Base-by-base conservation (phyloP, 2,888 invertebrate species). In the Beris morrisii region DNA sequence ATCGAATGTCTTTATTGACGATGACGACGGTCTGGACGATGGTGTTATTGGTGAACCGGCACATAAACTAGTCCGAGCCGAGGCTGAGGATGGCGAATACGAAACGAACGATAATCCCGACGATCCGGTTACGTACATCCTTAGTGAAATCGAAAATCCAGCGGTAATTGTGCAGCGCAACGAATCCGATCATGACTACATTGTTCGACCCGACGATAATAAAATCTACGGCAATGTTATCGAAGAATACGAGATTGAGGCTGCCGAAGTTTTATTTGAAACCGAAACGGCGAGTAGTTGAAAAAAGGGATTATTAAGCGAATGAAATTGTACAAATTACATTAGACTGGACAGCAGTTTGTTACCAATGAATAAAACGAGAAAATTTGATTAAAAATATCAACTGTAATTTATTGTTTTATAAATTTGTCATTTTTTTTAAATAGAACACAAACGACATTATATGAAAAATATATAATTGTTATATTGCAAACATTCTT, bases 21-120 rank as follows among this genome's bases (percentile, higher is more conserved):
- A 69, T 53, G 67, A 69, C 61, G 69, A 69, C 48, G 67, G 66
- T 3, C 53, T 67, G 13, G 64, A 66, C 48, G 66, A 65, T 31
- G 67, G 61, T 44, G 63, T 54, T 15, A 59, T 66, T 30, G 69
- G 59, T n/a, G 65, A 65, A 48, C 61, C 65, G 32, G 28, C n/a
- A 48, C 28, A 54, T 15, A n/a, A 28, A 2, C 0, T 12, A 12
- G 7, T 13, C 31, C 15, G 12, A 5, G 5, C 28, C 4, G 46
- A 54, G 46, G 12, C 12, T 22, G 22, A 22, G 22, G 28, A 28
- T 22, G 53, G 3, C n/a, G 53, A 58, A n/a, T 30, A 55, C 13
- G 46, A 55, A 48, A 48, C 12, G 46, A 30, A 43, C 1, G 66
- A 64, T 50, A 56, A 67, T 28, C 64, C 64, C 0, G 53, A 59